These are phyloP conservation scores for Entomobrya proxima DNA, from an alignment of 2,888 invertebrate genomes.

Conservation along the genomic window DNA sequence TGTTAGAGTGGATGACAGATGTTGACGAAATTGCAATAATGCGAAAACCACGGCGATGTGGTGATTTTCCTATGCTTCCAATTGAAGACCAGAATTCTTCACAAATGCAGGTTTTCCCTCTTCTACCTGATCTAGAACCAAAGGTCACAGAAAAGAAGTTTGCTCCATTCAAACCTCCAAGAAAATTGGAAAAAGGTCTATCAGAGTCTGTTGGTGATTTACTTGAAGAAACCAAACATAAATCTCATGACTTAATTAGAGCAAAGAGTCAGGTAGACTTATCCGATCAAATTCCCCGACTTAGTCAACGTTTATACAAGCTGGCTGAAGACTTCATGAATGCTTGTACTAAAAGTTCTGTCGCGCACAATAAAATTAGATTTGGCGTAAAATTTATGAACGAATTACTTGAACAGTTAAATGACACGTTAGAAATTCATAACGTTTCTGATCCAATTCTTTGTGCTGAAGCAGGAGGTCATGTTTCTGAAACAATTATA, in stretches of 20 bases:
- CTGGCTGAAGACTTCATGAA: background rate
- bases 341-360: background rate
- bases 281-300: background rate
- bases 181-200: no score
- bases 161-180: no score
- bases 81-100: background rate
- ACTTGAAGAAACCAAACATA: no score
- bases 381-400: background rate
- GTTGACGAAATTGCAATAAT: background rate
- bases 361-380: background rate
- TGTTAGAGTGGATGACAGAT: constrained; percentile 4
- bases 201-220: no score
- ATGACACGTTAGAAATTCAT: background rate
- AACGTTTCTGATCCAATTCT: background rate
- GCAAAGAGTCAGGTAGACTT: background rate
- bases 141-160: background rate
- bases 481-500: background rate
- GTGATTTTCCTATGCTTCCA: constrained; percentile 19
- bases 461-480: background rate
- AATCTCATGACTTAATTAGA: background rate
- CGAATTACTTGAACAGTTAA: background rate
- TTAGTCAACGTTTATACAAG: background rate
- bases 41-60: background rate
- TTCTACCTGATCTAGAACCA: background rate
- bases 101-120: background rate